Evolutionary conservation across 2,888 invertebrate genomes (phyloP), one percentile per base, ranked within the genome.

Genomic region (Drosophila merina): DNA sequence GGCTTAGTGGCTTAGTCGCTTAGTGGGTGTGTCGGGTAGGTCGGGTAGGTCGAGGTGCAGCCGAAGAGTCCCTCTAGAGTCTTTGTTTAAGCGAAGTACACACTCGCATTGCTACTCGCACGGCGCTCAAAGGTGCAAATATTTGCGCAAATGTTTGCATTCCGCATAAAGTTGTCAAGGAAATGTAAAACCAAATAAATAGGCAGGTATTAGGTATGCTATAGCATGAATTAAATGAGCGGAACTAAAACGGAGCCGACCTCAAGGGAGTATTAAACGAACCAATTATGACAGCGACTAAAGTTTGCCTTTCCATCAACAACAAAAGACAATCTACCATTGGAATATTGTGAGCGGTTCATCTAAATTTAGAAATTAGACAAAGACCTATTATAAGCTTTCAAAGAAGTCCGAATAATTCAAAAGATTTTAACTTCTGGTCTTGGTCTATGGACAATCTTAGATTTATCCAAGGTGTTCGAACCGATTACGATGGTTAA

Each of bases 151-250:
- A 20, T 20, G 49, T 38, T 40, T 52, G 40, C 52, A 12, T 14
- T 47, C 38, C 40, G 64, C 64, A 64, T 52, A 30, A 60, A 63
- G 62, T 44, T 44, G 62, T 49, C 62, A 63, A 63, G 62, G 62
- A 49, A 63, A 63, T 40, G 33, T 63, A 20, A 20, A 20, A 47
- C 63, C 51, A 47, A 48, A 48, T 33, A 45, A 62, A 62, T 60
- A 48, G n/a, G 12, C 48, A 38, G 40, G 40, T 7, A n/a, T 20
- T 14, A 20, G 40, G 6, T 14, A 42, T 42, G 14, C 14, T 40
- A 12, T n/a, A 26, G 60, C 38, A 9, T 33, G 31, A 33, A 40
- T 40, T 31, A 33, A 9, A 33, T 56, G 60, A 44, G 54, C 30
- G 3, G n/a, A 33, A 40, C 33, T 42, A 40, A 47, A 36, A 48